Base-by-base conservation (phyloP, 1,140 invertebrate genomes). In the Pseudobourletiella spinata region DNA sequence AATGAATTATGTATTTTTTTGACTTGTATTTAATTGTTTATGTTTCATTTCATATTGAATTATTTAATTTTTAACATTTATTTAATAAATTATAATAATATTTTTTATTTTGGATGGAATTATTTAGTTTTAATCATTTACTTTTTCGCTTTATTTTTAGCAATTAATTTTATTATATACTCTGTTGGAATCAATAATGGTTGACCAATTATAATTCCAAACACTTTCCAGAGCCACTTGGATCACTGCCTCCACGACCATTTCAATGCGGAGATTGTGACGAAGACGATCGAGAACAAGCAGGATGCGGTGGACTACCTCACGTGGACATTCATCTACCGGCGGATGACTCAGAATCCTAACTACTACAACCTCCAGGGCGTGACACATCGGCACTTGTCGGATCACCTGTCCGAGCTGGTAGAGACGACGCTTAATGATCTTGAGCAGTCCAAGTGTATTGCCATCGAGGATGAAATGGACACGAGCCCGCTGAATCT, bases 231-330 rank as follows among this genome's bases (percentile, higher is more conserved):
- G 79, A 95, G 90, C 66, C 93, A 98, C 78, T 77, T 98, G 69
- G 95, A 99, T 79, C 95, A 98, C 72, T 84, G 90, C 67, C 79
- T 99, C 2, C 96, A 99, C 75, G 96, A 99, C 80, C 97, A 99
- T 77, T 97, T 99, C 74, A 99, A 99, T 79, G 95, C 97, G 0
- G 97, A 99, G 79, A 96, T 99, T 57, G 95, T 99, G 0, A 99
- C 96, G 0, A 98, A 98, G 79, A 99, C 95, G 0, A 96, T 99
- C 73, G 96, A 99, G 76, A 99, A 99, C 78, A 99, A 99, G 76
- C 97, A 99, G 75, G 97, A 99, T 76, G 95, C 95, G 0, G 95
- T 99, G 0, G 97, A 99, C 79, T 99, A 99, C 72, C 79, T 99
- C 1, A 99, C 97, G 0, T 99, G 97, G 96, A 99, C 95, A 0